A percentile compares a stretch with the other conserved stretches of the same genome.
Evolutionary conservation across 2,888 invertebrate genomes (phyloP).

Genomic region (Stenchaetothrips biformis): DNA sequence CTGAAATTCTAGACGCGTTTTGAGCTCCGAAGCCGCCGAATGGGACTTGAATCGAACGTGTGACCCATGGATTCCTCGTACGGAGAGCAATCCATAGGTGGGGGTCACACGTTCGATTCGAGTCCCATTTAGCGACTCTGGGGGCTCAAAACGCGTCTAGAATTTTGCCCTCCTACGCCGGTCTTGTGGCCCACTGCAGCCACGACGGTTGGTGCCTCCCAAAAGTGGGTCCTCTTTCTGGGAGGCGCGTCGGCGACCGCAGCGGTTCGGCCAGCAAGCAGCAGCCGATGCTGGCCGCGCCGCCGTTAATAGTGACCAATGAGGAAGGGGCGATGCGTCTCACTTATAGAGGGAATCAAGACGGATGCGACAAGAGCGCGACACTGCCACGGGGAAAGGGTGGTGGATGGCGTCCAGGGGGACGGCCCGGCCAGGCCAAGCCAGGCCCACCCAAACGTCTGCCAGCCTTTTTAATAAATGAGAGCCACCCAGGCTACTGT

Average conservation of each 20-base stretch:
- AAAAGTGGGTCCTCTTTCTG: no score
- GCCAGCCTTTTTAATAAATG: background rate
- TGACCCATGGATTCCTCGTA: no score
- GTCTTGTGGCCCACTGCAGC: no score
- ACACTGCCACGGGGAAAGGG: background rate
- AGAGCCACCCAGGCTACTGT: background rate
- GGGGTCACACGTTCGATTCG: no score
- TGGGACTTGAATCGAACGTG: no score
- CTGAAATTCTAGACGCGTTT: no score
- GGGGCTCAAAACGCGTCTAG: no score
- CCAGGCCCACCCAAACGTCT: background rate
- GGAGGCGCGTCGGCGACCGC: background rate
- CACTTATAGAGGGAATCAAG: constrained; percentile 23
- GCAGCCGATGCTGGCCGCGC: background rate
- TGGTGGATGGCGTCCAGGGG: background rate
- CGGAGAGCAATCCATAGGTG: no score
- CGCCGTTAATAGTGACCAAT: background rate
- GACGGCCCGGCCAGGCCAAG: background rate
- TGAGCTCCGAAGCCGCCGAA: no score
- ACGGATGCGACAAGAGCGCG: background rate
- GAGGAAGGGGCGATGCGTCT: constrained; percentile 8
- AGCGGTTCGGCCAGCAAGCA: background rate
- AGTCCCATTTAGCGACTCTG: no score
- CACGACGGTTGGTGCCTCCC: no score
- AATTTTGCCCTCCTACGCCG: no score